A percentile compares a stretch with the other conserved stretches of the same genome.
Conservation (phyloP, 2,888 invertebrate species). For the Crematogaster levior region DNA sequence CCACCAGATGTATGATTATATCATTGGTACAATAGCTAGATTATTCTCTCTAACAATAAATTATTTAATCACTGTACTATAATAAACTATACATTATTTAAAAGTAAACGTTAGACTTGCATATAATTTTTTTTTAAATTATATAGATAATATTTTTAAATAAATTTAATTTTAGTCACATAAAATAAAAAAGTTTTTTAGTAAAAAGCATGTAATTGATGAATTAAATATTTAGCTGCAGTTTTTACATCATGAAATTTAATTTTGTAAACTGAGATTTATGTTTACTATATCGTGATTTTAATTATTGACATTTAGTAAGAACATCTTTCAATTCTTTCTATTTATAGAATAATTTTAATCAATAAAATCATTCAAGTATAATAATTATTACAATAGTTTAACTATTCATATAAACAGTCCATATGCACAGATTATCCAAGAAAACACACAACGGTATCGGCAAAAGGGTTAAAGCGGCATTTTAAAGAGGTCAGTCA, state of each 20-base stretch:
- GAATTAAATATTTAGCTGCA: neutral
- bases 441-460: constrained; percentile 1
- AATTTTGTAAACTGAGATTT: neutral
- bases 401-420: constrained; percentile 20
- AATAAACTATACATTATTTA: neutral
- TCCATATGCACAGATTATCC: neutral
- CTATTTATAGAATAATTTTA: neutral
- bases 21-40: neutral
- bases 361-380: constrained; percentile 1
- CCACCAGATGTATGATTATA: neutral
- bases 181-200: constrained; percentile 1
- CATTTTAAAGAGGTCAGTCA: constrained; percentile 50
- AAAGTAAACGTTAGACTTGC: neutral
- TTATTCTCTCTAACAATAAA: neutral
- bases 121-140: neutral
- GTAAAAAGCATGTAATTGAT: neutral
- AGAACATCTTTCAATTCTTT: neutral
- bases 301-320: neutral
- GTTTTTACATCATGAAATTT: neutral
- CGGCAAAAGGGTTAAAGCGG: constrained; percentile 3
- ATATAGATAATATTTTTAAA: neutral
- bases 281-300: neutral
- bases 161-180: neutral
- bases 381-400: neutral
- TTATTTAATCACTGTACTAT: neutral